Evolutionary conservation across 2,888 invertebrate species (phyloP), one percentile per base, ranked within the genome.

Genomic region (Hydrotaea diabolus): DNA sequence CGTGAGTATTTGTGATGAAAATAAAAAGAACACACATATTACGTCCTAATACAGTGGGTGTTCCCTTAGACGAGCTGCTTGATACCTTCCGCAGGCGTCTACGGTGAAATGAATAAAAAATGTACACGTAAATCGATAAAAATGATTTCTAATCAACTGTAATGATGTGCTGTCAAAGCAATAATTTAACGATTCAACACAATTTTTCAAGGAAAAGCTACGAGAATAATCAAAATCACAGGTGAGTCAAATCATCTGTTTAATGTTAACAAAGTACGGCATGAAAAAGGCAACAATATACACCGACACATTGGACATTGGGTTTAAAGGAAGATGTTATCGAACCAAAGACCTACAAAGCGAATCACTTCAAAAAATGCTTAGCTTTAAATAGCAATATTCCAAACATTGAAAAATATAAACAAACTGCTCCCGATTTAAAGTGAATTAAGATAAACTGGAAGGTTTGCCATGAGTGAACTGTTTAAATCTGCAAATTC

Each of bases 41-140:
- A 49, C 49, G 13, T 26, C 59, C 7, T 3, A 21, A 55, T 55
- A 7, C 21, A 7, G 2, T 21, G 5, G 55, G 26, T 59, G 59
- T 59, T 13, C 7, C 5, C 9, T 15, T 2, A 59, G 15, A 59
- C 26, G 13, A 59, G 23, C 13, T 57, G 23, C 5, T 21, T 3
- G 15, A 0, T 11, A 3, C 15, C 26, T 55, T 55, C 55, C 55
- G 19, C 21, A 21, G 21, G 21, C 21, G 55, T 55, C 55, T 3
- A 21, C 19, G 19, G 21, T 7, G 0, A 3, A 21, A 21, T 21
- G 21, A 55, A 21, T 4, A 59, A 26, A 59, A 15, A 23, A 23
- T 59, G 23, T 59, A 15, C 59, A 23, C 26, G 26, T 59, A 23
- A 59, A 59, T 59, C 59, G 59, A 59, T 59, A 59, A 59, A 59